Base-by-base conservation (phyloP, 2,888 invertebrate species). In the Geotrupes spiniger region DNA sequence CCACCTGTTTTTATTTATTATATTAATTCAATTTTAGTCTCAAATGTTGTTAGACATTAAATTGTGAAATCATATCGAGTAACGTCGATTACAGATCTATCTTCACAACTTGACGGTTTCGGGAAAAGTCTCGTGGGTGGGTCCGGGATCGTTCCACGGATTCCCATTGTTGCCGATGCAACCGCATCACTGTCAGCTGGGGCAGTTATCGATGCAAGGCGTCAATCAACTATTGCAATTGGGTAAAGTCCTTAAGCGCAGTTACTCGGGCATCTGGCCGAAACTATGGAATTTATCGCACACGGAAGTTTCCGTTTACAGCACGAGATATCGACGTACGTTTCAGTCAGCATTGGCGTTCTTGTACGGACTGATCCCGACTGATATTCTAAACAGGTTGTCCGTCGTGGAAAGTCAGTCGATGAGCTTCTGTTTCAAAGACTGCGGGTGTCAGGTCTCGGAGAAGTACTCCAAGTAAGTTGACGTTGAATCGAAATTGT, bases 301-400 rank as follows among this genome's bases (percentile, higher is more conserved):
- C 64, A 79, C 82, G 2, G 86, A 85, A 53, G 75, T 87, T 25
- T 66, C 85, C 9, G 79, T 87, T 3, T 87, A 85, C 67, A 89
- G 91, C 58, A 94, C 95, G 0, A 80, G 88, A 31, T 93, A 92
- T 69, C 74, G 92, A 1, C 80, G 97, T 61, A 96, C 96, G 11
- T 92, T 90, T 64, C 95, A 95, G 73, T 94, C 94, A 60, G 87
- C 90, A 0, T 76, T 92, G 58, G 91, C 91, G 0, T 78, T 92
- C 57, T 69, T 90, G 2, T 89, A 83, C 65, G 81, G 85, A 0
- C 78, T 92, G 53, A 73, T 91, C 27, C 83, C 85, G 2, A 72
- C 77, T 1, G 85, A 87, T 46, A 78, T 84, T 40, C 75, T 85
- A 61, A 73, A 82, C 5, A 82, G 83, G 46, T 73, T 91, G 3